Percentiles rank a stretch among this genome's conserved stretches.
These are phyloP conservation scores for Solenodon paradoxus DNA, from an alignment of 2,113 vertebrate species.

Conservation along the genomic window DNA sequence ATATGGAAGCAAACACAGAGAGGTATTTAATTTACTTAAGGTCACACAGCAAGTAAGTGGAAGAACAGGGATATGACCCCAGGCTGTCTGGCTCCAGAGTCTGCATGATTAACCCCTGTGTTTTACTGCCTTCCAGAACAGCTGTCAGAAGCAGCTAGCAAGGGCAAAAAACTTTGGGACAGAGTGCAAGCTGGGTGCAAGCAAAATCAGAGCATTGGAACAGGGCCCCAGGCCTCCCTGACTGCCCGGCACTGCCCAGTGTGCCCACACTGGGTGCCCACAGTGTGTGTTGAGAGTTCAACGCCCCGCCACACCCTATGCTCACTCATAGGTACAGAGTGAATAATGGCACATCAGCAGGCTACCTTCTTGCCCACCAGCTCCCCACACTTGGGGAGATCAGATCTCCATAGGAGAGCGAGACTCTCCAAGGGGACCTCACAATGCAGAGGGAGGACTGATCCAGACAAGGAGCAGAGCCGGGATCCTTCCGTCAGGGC, in stretches of 20 bases:
- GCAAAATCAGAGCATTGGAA: neutral
- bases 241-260: neutral
- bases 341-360: neutral
- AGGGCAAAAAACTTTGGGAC: neutral
- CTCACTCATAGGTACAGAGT: no score
- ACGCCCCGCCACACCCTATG: neutral
- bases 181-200: neutral
- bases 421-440: neutral
- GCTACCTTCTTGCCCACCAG: neutral
- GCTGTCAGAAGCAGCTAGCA: neutral
- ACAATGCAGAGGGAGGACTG: neutral
- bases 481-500: neutral
- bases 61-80: neutral
- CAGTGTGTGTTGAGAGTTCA: no score
- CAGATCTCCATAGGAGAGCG: neutral
- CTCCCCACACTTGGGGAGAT: neutral
- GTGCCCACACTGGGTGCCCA: neutral
- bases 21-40: conserved; percentile 1
- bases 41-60: neutral
- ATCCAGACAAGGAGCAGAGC: neutral
- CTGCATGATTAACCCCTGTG: neutral
- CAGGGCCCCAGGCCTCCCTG: neutral
- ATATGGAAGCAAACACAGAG: neutral
- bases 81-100: neutral
- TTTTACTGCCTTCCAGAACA: neutral